Conservation (phyloP, 64 coral and sea anemone species). For the Stylophora pistillata region DNA sequence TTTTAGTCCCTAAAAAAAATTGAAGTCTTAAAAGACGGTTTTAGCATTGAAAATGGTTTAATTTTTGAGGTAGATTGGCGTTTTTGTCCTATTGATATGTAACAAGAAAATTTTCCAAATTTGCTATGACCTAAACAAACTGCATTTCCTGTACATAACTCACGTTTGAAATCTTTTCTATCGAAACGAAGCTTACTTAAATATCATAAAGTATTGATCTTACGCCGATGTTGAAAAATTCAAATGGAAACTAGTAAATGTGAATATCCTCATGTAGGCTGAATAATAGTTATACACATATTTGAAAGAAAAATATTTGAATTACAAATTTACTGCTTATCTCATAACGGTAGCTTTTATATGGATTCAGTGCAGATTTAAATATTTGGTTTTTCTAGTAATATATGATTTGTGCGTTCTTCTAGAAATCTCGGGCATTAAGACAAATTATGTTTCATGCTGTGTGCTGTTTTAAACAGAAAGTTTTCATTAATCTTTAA, state of each 20-base stretch:
- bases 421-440: neutral
- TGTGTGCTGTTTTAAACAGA: neutral
- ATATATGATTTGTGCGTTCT: neutral
- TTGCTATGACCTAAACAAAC: conserved; percentile 8
- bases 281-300: neutral
- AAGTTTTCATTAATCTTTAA: conserved; percentile 1
- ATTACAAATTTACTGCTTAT: too few relatives aligned
- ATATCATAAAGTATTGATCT: neutral
- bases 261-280: neutral
- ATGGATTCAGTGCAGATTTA: too few relatives aligned
- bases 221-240: too few relatives aligned
- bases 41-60: neutral
- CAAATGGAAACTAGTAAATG: too few relatives aligned
- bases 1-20: neutral
- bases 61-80: neutral
- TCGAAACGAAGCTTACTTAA: neutral
- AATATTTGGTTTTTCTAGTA: too few relatives aligned
- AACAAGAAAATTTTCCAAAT: neutral
- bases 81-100: conserved; percentile 10
- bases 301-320: neutral
- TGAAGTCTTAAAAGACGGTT: neutral
- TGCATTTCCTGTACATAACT: neutral
- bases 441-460: neutral
- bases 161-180: neutral
- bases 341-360: too few relatives aligned